phyloP scores from a whole-genome alignment of 1,140 invertebrate genomes.

The Heliconius melpomene region DNA sequence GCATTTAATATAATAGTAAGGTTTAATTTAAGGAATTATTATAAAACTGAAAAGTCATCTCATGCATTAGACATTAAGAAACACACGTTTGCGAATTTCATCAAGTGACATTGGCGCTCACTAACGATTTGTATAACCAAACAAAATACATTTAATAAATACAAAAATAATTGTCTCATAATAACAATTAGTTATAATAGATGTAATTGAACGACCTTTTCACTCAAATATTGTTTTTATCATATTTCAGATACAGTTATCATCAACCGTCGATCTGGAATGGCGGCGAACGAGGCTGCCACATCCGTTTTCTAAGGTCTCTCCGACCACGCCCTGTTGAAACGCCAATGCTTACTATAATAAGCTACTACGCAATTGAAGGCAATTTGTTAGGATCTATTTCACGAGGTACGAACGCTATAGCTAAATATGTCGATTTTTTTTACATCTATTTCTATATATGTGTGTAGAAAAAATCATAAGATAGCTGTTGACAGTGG shows the following conservation, averaged over 20 bases:
- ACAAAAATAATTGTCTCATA: neutral
- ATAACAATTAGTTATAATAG: slow-evolving; percentile 42
- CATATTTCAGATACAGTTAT: slow-evolving; percentile 67
- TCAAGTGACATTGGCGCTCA: neutral
- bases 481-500: neutral
- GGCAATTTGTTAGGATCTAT: slow-evolving; percentile 52
- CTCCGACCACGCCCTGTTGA: slow-evolving; percentile 69
- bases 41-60: no score
- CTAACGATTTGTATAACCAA: neutral
- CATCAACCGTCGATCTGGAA: slow-evolving; percentile 72
- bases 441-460: slow-evolving; percentile 47
- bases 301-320: slow-evolving; percentile 76
- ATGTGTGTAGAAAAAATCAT: slow-evolving; percentile 26
- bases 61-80: no score
- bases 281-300: slow-evolving; percentile 68
- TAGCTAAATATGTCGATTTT: slow-evolving; percentile 48
- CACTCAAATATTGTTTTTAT: slow-evolving; percentile 52
- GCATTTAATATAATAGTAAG: no score
- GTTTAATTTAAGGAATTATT: no score
- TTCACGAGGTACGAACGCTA: slow-evolving; percentile 43
- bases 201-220: slow-evolving; percentile 71
- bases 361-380: slow-evolving; percentile 65
- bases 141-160: neutral
- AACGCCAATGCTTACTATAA: slow-evolving; percentile 65
- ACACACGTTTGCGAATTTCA: no score